Conservation (phyloP, 2,888 invertebrate species). For the Leptopilina drosophilae region DNA sequence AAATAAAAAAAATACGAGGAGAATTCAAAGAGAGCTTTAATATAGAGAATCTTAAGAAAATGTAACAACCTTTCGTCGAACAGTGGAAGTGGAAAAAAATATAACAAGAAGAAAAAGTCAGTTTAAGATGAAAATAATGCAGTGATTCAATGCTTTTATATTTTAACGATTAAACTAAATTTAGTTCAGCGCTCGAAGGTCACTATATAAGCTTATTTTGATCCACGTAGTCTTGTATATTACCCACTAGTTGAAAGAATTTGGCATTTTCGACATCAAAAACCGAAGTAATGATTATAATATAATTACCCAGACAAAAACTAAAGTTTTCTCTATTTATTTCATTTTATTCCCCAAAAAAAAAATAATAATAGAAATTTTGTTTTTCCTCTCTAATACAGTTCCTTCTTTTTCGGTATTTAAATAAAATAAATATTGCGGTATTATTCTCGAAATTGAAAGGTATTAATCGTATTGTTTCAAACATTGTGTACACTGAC, state of each 20-base stretch:
- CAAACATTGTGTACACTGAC: neutral
- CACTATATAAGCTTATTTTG: slow-evolving; percentile 17
- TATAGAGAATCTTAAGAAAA: too few species aligned
- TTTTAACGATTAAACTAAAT: slow-evolving; percentile 32
- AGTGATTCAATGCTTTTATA: slow-evolving; percentile 15
- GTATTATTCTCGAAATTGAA: neutral
- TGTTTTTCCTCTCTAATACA: neutral
- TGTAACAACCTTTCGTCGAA: too few species aligned
- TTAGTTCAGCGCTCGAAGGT: slow-evolving; percentile 15
- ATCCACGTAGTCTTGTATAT: neutral
- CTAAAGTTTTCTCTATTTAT: too few species aligned
- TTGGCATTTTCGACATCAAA: neutral
- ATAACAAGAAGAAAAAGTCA: neutral
- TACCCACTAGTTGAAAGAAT: neutral
- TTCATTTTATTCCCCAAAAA: too few species aligned
- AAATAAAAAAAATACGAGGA: too few species aligned
- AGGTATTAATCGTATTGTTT: neutral
- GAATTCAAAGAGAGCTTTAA: neutral
- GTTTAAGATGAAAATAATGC: slow-evolving; percentile 12
- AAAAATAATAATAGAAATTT: neutral
- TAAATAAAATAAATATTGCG: neutral
- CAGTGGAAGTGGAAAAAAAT: neutral
- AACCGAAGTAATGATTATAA: neutral
- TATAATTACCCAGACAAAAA: too few species aligned
- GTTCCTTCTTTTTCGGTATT: neutral